Percentiles rank a stretch among this genome's conserved stretches.
These are phyloP conservation scores for Conchocele bisecta DNA, from an alignment of 2,888 invertebrate species.

Conservation along the genomic window DNA sequence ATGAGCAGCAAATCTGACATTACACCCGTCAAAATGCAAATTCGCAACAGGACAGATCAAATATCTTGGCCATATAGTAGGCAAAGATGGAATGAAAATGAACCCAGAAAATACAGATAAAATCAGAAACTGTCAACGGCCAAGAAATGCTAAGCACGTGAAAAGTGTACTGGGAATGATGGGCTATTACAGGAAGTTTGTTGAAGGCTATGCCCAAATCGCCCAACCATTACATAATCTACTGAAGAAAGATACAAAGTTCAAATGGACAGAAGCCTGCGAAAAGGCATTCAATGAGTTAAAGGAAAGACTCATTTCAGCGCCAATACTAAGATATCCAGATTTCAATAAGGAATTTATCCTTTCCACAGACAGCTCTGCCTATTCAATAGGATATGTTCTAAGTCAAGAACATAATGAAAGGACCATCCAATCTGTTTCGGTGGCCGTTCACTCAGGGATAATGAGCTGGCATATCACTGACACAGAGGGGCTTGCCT, in stretches of 20 bases:
- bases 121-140: constrained; percentile 24
- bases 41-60: constrained; percentile 41
- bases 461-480: constrained; percentile 38
- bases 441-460: constrained; percentile 42
- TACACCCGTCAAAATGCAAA: constrained; percentile 53
- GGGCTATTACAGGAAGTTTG: constrained; percentile 48
- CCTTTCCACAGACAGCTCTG: constrained; percentile 47
- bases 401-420: constrained; percentile 25
- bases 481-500: constrained; percentile 49
- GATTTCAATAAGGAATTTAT: constrained; percentile 40
- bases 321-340: constrained; percentile 49
- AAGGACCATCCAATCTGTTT: constrained; percentile 39
- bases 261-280: constrained; percentile 46
- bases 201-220: constrained; percentile 48
- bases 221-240: constrained; percentile 42
- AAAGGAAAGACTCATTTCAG: constrained; percentile 20
- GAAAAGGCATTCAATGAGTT: constrained; percentile 34
- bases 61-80: constrained; percentile 58
- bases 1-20: constrained; percentile 44
- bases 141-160: constrained; percentile 21
- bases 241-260: constrained; percentile 42
- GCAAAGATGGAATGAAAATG: constrained; percentile 49
- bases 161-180: constrained; percentile 36
- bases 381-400: constrained; percentile 30
- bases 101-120: constrained; percentile 46